Evolutionary conservation across 2,797 vertebrate species (phyloP).

Genomic region (Etheostoma perlongum): DNA sequence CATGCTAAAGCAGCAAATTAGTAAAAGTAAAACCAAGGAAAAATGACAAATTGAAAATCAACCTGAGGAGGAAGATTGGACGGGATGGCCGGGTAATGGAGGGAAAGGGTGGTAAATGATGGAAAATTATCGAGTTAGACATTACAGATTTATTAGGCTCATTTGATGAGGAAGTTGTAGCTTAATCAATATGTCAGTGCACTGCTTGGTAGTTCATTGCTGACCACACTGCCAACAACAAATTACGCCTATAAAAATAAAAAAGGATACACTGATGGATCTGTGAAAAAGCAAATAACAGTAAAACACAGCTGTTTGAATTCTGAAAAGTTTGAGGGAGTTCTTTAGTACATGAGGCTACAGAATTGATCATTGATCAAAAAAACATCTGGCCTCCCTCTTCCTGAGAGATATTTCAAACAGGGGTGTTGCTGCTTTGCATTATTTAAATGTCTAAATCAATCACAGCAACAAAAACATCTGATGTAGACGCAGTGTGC

Average conservation of each 20-base stretch:
- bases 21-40: neutral
- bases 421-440: constrained; percentile 22
- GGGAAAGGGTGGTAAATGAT: neutral
- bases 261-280: neutral
- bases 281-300: neutral
- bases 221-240: neutral
- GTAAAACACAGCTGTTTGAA: neutral
- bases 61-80: neutral
- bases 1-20: neutral
- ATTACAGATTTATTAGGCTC: neutral
- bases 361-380: constrained; percentile 16
- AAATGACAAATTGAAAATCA: neutral
- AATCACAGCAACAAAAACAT: constrained; percentile 23
- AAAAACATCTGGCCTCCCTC: constrained; percentile 28
- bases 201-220: neutral
- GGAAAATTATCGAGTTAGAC: neutral
- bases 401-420: constrained; percentile 13
- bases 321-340: neutral
- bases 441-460: constrained; percentile 36
- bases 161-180: neutral
- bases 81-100: neutral
- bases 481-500: neutral
- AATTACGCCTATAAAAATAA: neutral
- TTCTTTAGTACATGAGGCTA: constrained; percentile 7
- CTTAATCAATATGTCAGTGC: neutral